These are phyloP conservation scores for Microplitis mediator DNA, from an alignment of 1,140 invertebrate species.

Conservation along the genomic window DNA sequence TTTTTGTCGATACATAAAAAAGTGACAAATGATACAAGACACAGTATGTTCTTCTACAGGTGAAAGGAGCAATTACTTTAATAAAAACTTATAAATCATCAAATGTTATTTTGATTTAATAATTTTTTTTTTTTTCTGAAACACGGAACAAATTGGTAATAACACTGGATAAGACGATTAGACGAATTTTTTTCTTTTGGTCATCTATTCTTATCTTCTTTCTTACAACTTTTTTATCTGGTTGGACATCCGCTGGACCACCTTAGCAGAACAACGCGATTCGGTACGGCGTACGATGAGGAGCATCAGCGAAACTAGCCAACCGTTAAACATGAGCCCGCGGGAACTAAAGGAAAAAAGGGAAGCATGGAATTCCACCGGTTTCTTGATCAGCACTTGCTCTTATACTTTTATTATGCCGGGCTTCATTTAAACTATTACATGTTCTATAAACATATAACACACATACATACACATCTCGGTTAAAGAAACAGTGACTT, in stretches of 20 bases:
- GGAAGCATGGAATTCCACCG: slow-evolving; percentile 12
- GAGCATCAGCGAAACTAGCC: slow-evolving; percentile 13
- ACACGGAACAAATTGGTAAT: slow-evolving; percentile 29
- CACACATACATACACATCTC: no score
- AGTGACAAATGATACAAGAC: no score
- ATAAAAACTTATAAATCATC: no score
- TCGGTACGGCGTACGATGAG: slow-evolving; percentile 18
- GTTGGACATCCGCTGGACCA: slow-evolving; percentile 23
- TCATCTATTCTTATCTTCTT: neutral
- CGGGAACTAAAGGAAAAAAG: neutral
- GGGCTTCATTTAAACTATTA: slow-evolving; percentile 13
- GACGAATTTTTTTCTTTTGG: neutral
- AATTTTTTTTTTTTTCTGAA: neutral
- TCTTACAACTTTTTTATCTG: slow-evolving; percentile 1
- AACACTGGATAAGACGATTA: slow-evolving; percentile 23
- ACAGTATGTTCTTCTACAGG: no score
- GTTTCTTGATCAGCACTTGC: slow-evolving; percentile 8
- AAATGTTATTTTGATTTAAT: neutral
- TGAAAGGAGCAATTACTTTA: neutral
- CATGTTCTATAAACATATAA: neutral
- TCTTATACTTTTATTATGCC: neutral
- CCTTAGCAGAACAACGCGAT: slow-evolving; percentile 19
- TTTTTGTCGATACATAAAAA: no score
- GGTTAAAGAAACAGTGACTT: no score
- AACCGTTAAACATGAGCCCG: slow-evolving; percentile 21